Evolutionary conservation across 2,888 invertebrate genomes (phyloP).

Genomic region (Drosophila lacicola): DNA sequence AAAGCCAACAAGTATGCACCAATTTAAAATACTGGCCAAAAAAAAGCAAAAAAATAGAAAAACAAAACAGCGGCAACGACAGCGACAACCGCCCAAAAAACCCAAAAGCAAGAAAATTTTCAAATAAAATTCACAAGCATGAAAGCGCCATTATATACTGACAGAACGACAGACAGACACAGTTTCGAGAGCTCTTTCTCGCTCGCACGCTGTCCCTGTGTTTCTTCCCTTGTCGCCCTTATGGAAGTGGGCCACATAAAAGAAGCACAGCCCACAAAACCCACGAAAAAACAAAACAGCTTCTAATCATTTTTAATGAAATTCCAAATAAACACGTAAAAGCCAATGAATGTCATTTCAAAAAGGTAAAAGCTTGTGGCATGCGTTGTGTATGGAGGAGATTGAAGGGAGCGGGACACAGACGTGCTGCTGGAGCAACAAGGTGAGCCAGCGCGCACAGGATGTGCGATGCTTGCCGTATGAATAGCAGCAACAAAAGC

Average conservation of each 20-base stretch:
- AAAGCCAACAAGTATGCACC: slow-evolving; percentile 82
- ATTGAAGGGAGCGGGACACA: slow-evolving; percentile 9
- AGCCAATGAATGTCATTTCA: slow-evolving; percentile 80
- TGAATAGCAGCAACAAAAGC: slow-evolving; percentile 65
- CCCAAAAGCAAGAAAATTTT: slow-evolving; percentile 77
- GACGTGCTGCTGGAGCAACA: slow-evolving; percentile 65
- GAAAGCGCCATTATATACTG: slow-evolving; percentile 79
- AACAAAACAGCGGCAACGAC: slow-evolving; percentile 26
- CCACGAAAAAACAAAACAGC: slow-evolving; percentile 78
- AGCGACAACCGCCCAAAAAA: slow-evolving; percentile 48
- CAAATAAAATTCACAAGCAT: slow-evolving; percentile 80
- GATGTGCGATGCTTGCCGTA: slow-evolving; percentile 68
- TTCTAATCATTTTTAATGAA: slow-evolving; percentile 81
- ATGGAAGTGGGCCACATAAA: slow-evolving; percentile 20
- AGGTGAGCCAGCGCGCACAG: slow-evolving; percentile 56
- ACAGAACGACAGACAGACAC: slow-evolving; percentile 42
- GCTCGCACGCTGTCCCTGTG: neutral
- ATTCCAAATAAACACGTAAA: slow-evolving; percentile 82
- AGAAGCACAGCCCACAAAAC: slow-evolving; percentile 56
- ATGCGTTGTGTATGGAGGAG: slow-evolving; percentile 32
- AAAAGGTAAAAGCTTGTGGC: slow-evolving; percentile 80
- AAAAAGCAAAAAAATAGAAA: slow-evolving; percentile 23
- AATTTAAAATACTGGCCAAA: slow-evolving; percentile 71
- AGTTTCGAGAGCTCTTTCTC: slow-evolving; percentile 17
- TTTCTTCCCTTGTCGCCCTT: neutral